phyloP scores from a whole-genome alignment of 2,888 invertebrate genomes.

The Drosophila meridionalis region DNA sequence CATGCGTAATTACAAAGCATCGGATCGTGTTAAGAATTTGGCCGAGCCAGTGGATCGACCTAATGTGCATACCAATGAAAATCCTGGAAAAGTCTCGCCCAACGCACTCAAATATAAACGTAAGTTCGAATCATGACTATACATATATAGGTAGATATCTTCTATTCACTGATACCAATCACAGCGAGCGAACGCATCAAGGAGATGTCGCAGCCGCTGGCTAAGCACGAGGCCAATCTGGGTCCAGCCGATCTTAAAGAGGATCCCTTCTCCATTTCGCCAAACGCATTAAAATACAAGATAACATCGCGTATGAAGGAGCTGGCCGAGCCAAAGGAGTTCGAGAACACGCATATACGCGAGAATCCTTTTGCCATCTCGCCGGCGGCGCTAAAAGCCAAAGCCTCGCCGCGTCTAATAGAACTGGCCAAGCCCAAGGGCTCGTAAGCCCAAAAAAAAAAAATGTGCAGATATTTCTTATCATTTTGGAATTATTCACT shows the following conservation, averaged over 20 bases:
- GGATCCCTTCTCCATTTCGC: conserved; percentile 85
- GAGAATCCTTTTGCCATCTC: conserved; percentile 86
- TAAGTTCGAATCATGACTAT: conserved; percentile 27
- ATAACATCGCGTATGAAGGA: conserved; percentile 85
- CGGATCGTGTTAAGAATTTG: conserved; percentile 54
- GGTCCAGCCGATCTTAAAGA: conserved; percentile 85
- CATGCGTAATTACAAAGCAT: conserved; percentile 48
- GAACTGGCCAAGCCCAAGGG: conserved; percentile 86
- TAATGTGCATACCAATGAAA: conserved; percentile 49
- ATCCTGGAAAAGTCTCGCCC: conserved; percentile 61
- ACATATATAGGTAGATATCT: neutral
- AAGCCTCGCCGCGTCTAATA: conserved; percentile 85
- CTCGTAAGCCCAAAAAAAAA: conserved; percentile 7
- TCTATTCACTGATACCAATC: neutral
- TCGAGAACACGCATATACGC: conserved; percentile 84
- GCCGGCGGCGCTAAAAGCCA: conserved; percentile 86
- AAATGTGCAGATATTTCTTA: neutral
- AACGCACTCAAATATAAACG: conserved; percentile 72
- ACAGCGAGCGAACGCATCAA: conserved; percentile 73
- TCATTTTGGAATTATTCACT: conserved; percentile 26
- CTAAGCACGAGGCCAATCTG: conserved; percentile 72
- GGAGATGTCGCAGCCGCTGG: conserved; percentile 70
- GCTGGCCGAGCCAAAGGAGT: conserved; percentile 85
- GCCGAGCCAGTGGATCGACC: conserved; percentile 38
- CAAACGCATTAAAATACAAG: conserved; percentile 86